Conservation (phyloP, 2,797 vertebrate species). For the Hydrocynus forskahlii region DNA sequence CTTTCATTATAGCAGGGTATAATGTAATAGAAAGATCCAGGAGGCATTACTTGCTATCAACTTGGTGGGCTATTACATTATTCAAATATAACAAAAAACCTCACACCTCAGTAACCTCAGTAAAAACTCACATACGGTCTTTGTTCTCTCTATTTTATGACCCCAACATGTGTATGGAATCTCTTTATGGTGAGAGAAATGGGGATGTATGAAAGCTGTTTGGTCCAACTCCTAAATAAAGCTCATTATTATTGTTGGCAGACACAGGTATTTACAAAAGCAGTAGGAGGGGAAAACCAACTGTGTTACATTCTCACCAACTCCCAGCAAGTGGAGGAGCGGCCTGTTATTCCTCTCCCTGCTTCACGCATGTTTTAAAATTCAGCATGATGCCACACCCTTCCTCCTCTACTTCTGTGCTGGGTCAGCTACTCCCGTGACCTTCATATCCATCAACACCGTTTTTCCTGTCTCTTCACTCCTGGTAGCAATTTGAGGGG, state of each 20-base stretch:
- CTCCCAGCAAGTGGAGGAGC: constrained; percentile 46
- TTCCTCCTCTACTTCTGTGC: constrained; percentile 16
- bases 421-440: constrained; percentile 12
- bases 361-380: constrained; percentile 27
- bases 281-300: constrained; percentile 41
- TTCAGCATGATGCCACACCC: constrained; percentile 37
- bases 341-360: constrained; percentile 52
- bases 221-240: constrained; percentile 41
- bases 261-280: constrained; percentile 48
- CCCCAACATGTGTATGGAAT: neutral
- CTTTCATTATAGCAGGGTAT: neutral
- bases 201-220: constrained; percentile 28
- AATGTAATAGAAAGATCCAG: neutral
- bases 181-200: constrained; percentile 1
- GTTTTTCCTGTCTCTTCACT: constrained; percentile 37
- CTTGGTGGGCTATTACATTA: neutral
- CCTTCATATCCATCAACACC: constrained; percentile 5
- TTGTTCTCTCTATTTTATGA: neutral
- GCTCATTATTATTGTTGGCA: constrained; percentile 57
- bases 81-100: neutral
- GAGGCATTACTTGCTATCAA: neutral
- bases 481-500: constrained; percentile 50
- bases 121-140: too few species aligned
- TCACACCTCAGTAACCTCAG: neutral
- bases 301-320: constrained; percentile 50